Evolutionary conservation across 2,888 invertebrate species (phyloP), one percentile per base, ranked within the genome.

Genomic region (Arrhopalites spinosus): DNA sequence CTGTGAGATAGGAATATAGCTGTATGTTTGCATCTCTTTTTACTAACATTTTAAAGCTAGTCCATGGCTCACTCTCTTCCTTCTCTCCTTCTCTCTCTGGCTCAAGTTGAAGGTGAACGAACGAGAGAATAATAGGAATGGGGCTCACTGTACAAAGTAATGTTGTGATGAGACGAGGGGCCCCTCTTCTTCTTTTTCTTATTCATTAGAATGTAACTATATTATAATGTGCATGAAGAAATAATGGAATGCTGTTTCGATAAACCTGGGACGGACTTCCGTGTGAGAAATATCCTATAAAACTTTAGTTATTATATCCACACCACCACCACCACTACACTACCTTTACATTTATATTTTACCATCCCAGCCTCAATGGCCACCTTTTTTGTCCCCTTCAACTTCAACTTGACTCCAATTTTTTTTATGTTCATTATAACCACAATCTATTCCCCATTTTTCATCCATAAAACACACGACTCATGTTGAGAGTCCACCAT

Each of bases 231-330:
- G 67, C 67, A 68, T 68, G 67, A 30, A 70, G 59, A 43, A 71
- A 71, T 69, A 69, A 69, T 69, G 69, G 69, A 71, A 59, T 71
- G 59, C 53, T 71, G 71, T 71, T 43, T 73, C 53, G 66, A 76
- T 73, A 76, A 73, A 69, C 63, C 43, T 11, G 36, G 11, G 76
- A 69, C 50, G 66, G 76, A 73, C 76, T 76, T 76, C 76, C 76
- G 76, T 76, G 76, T 73, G 72, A 76, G 67, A 76, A 68, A 72
- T 72, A 69, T 53, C 45, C 15, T 64, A 66, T 36, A 36, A 66
- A 43, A 66, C 59, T 59, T n/a, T 59, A 23, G 59, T 59, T 59
- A 59, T 59, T 59, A 59, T 59, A 59, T 20, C 59, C 59, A 13
- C 59, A 23, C 25, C n/a, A 59, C 11, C 59, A 25, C 25, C n/a